Evolutionary conservation across 2,888 invertebrate species (phyloP), one percentile per base, ranked within the genome.

Genomic region (Agelastica alni): DNA sequence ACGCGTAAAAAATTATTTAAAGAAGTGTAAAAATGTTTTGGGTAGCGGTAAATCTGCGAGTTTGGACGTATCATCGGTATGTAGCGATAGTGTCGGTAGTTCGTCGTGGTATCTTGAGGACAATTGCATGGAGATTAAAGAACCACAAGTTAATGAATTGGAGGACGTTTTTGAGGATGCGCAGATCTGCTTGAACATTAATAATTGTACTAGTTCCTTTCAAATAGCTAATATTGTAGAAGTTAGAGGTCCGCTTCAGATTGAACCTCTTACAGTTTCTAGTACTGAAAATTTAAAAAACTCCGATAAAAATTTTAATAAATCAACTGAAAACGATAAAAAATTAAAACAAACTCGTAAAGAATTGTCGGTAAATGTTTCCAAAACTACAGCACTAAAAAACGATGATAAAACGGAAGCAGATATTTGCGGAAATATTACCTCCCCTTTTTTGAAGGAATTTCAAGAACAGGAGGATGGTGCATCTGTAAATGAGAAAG

Each of bases 1-100:
- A 65, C 77, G 79, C 42, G 80, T 82, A 14, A 81, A 81, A 68
- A 80, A 77, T 59, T 81, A 81, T 65, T 67, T 82, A 43, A 79
- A 78, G 64, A 75, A 74, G 61, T 82, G 81, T 66, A 81, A 81
- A 68, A 80, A 78, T 46, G 81, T 76, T 1, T 66, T 81, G 4
- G 71, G 69, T 53, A 66, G 52, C 49, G 63, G 63, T 18, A 59
- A 53, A 30, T 61, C 61, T 4, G 63, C 57, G 18, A 61, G 61
- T 49, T 31, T 60, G 7, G 69, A 69, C n/a, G 56, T 62, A 26
- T 53, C 60, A 10, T 36, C 49, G n/a, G 36, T 42, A 6, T 57
- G 53, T 14, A 60, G 49, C 3, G 58, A 59, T 26, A 55, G 51
- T 16, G 49, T 62, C 10, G 28, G 44, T 13, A 56, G 56, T 10